A percentile compares a stretch with the other conserved stretches of the same genome.
Conservation (phyloP, 1,140 invertebrate species). For the Nephila pilipes region DNA sequence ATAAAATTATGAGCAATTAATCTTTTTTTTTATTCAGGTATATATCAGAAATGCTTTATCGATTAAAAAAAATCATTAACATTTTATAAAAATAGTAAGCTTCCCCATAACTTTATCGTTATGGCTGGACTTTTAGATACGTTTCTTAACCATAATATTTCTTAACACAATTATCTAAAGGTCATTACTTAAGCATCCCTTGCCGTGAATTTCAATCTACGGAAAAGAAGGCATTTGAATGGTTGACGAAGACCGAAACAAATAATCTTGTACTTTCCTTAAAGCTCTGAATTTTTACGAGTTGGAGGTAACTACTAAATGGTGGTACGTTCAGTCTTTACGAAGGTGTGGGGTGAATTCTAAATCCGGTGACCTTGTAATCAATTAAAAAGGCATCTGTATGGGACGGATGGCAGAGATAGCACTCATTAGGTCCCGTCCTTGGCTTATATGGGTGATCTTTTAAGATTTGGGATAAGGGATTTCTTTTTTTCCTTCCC, state of each 20-base stretch:
- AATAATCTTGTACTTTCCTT: neutral
- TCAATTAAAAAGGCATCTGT: slow-evolving; percentile 71
- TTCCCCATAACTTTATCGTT: neutral
- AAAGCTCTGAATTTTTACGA: slow-evolving; percentile 20
- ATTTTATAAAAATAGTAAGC: neutral
- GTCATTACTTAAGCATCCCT: neutral
- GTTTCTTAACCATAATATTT: neutral
- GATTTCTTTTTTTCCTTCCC: neutral
- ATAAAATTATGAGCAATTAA: neutral
- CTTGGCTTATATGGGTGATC: slow-evolving; percentile 64
- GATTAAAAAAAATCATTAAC: slow-evolving; percentile 23
- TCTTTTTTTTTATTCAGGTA: neutral
- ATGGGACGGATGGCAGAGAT: slow-evolving; percentile 40
- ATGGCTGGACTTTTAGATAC: neutral
- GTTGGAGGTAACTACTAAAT: neutral
- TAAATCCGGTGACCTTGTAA: slow-evolving; percentile 69
- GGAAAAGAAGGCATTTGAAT: slow-evolving; percentile 1
- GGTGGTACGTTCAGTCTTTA: neutral
- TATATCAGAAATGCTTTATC: neutral
- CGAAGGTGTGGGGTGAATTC: slow-evolving; percentile 51
- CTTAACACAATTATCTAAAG: slow-evolving; percentile 10
- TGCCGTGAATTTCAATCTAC: slow-evolving; percentile 30
- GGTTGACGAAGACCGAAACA: neutral
- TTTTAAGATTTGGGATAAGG: slow-evolving; percentile 63
- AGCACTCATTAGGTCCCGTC: slow-evolving; percentile 61